Evolutionary conservation across 2,888 invertebrate genomes (phyloP).

Genomic region (Acholoe squamosa): DNA sequence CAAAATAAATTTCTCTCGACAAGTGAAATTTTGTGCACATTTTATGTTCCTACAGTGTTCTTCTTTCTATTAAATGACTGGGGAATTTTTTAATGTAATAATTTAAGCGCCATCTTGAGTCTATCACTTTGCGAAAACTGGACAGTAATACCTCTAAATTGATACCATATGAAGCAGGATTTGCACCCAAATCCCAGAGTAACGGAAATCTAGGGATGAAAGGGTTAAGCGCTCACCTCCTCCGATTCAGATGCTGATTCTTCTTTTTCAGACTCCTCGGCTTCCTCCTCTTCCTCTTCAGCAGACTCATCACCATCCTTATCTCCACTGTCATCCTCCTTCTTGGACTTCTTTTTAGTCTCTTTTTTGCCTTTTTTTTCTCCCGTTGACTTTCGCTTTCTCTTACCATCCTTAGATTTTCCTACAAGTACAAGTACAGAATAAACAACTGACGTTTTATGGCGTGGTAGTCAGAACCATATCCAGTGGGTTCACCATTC

Average conservation of each 20-base stretch:
- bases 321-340: constrained; percentile 72
- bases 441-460: too few species aligned
- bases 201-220: too few species aligned
- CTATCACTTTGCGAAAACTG: background rate
- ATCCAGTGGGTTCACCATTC: too few species aligned
- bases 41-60: too few species aligned
- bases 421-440: too few species aligned
- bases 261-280: constrained; percentile 71
- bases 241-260: constrained; percentile 12
- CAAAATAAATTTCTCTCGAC: too few species aligned
- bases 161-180: background rate
- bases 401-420: constrained; percentile 69
- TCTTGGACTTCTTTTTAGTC: constrained; percentile 63
- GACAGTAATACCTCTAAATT: background rate
- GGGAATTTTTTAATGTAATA: too few species aligned
- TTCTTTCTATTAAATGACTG: too few species aligned
- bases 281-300: constrained; percentile 69
- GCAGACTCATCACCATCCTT: constrained; percentile 75
- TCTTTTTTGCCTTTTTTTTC: constrained; percentile 61
- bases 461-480: too few species aligned
- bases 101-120: too few species aligned
- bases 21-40: too few species aligned
- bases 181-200: too few species aligned
- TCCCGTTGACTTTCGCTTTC: constrained; percentile 25
- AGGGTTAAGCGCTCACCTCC: constrained; percentile 26